A percentile compares a stretch with the other conserved stretches of the same genome.
These are phyloP conservation scores for Procambarus virginalis DNA, from an alignment of 1,140 invertebrate species.

Conservation along the genomic window DNA sequence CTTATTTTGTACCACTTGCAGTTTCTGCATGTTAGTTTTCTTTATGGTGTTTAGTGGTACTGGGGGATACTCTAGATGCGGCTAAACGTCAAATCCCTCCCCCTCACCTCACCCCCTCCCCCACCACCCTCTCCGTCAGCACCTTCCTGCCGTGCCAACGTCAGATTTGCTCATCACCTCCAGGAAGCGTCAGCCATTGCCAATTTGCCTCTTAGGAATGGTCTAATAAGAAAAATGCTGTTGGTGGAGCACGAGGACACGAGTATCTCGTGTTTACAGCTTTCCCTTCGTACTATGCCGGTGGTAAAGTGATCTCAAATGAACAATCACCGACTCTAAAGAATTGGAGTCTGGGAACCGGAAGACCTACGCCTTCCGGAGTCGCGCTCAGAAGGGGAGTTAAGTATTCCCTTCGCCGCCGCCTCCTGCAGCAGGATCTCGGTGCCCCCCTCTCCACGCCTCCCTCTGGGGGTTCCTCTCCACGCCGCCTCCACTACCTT, in stretches of 20 bases:
- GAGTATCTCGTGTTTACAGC: too few relatives aligned
- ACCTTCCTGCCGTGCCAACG: not conserved
- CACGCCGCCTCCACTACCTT: constrained; percentile 4
- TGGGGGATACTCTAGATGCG: too few relatives aligned
- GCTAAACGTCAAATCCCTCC: too few relatives aligned
- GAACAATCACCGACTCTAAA: not conserved
- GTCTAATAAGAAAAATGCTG: too few relatives aligned
- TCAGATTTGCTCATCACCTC: not conserved
- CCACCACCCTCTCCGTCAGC: not conserved
- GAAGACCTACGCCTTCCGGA: constrained; percentile 18
- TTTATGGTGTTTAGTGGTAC: too few relatives aligned
- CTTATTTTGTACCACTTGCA: too few relatives aligned
- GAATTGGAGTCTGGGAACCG: not conserved
- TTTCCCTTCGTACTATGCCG: too few relatives aligned
- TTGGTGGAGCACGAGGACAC: too few relatives aligned
- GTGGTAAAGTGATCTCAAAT: not conserved
- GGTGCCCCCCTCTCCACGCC: too few relatives aligned
- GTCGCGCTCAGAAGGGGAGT: constrained; percentile 21
- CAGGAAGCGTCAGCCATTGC: not conserved
- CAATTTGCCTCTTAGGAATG: not conserved
- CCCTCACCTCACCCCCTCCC: too few relatives aligned
- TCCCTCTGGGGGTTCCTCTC: too few relatives aligned
- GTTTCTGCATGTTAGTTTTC: too few relatives aligned
- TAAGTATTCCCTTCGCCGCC: not conserved
- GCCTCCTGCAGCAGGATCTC: not conserved